These are phyloP conservation scores for Gulo gulo DNA, from an alignment of 2,113 vertebrate species.

Conservation along the genomic window DNA sequence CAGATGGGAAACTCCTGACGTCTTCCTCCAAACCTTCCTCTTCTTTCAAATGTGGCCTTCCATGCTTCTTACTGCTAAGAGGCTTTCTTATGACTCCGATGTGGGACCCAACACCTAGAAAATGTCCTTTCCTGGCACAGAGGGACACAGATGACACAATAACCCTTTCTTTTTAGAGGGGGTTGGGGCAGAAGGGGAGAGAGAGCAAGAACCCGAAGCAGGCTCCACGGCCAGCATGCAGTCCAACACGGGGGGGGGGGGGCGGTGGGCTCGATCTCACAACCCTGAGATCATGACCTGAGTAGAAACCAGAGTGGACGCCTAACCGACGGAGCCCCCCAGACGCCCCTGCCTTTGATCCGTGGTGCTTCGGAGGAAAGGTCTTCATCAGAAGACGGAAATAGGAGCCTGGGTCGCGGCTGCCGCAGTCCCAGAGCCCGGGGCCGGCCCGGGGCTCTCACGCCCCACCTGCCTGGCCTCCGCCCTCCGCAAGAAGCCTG, in stretches of 20 bases:
- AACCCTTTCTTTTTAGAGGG: too few relatives aligned
- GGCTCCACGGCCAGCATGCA: too few relatives aligned
- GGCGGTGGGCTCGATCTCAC: too few relatives aligned
- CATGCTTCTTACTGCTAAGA: background rate
- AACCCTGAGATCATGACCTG: too few relatives aligned
- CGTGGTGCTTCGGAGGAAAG: background rate
- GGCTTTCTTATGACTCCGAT: background rate
- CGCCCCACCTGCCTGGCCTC: background rate
- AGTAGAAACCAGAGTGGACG: too few relatives aligned
- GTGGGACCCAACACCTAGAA: background rate
- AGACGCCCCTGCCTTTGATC: background rate
- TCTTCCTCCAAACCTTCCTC: background rate
- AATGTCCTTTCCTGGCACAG: background rate
- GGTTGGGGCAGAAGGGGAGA: too few relatives aligned
- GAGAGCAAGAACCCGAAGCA: too few relatives aligned
- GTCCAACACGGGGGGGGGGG: too few relatives aligned
- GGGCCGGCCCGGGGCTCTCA: too few relatives aligned
- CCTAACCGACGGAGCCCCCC: too few relatives aligned
- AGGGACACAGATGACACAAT: background rate
- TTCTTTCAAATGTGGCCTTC: background rate
- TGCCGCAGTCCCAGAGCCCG: too few relatives aligned
- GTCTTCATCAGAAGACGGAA: background rate
- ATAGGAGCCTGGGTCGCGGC: too few relatives aligned
- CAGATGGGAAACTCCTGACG: background rate
- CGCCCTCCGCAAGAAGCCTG: accelerated